Evolutionary conservation across 2,888 invertebrate genomes (phyloP).

Genomic region (Julus scandinavius): DNA sequence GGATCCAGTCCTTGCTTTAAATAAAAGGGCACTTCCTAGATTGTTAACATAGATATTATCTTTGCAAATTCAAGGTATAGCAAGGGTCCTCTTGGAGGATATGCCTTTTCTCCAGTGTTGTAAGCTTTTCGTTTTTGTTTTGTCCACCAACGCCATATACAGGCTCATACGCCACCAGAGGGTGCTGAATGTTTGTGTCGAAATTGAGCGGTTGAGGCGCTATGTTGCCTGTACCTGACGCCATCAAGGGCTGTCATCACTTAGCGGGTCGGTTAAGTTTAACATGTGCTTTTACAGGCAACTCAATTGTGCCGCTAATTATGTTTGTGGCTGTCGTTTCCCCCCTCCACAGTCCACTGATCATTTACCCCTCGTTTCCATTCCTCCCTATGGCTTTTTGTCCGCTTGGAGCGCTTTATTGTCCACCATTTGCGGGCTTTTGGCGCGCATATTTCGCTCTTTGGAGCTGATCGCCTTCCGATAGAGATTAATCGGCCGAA

Average conservation of each 20-base stretch:
- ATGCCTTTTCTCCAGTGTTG: too few relatives aligned
- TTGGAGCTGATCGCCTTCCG: conserved; percentile 52
- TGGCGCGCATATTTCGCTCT: not conserved
- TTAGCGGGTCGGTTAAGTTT: not conserved
- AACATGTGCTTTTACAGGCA: not conserved
- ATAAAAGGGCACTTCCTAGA: too few relatives aligned
- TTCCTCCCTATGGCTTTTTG: not conserved
- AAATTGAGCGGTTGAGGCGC: too few relatives aligned
- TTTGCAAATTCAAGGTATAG: too few relatives aligned
- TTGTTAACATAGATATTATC: too few relatives aligned
- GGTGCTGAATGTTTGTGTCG: too few relatives aligned
- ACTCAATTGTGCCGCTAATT: conserved; percentile 3
- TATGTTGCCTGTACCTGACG: not conserved
- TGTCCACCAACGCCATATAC: too few relatives aligned
- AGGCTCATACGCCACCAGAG: too few relatives aligned
- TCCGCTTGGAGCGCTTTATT: not conserved
- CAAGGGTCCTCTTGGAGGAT: too few relatives aligned
- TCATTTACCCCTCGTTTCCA: not conserved
- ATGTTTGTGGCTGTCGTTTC: not conserved
- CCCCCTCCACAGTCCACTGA: not conserved
- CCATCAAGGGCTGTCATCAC: not conserved
- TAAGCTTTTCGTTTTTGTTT: too few relatives aligned
- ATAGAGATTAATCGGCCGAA: conserved; percentile 53
- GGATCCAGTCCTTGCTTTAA: too few relatives aligned
- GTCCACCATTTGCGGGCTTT: not conserved